Base-by-base conservation (phyloP, 2,888 invertebrate genomes). In the Isotomurus palustris region DNA sequence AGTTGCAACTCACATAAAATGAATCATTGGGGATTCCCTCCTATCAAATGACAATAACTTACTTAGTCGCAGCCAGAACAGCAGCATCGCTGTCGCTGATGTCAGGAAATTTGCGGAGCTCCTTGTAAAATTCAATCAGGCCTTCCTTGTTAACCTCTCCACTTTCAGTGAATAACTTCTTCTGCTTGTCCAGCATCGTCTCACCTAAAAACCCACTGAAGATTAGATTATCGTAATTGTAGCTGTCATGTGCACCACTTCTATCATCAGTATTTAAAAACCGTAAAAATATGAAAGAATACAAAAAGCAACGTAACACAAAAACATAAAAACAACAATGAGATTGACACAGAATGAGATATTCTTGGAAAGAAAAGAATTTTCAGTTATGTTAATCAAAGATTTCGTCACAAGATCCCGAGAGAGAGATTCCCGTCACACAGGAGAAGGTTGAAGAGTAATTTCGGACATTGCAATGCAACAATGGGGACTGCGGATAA, bases 21-120 rank as follows among this genome's bases (percentile, higher is more conserved):
- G n/a, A n/a, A 38, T 2, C 17, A 43, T 28, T 43, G 27, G 28
- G 28, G 24, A 43, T 22, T 21, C 21, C 17, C 29, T 43, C 6
- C 6, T 19, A 21, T 2, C 19, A 43, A 19, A 27, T 3, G 25
- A 5, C 25, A 25, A 22, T 32, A n/a, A 4, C 17, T 69, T 71
- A 76, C 74, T 77, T 77, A 45, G 78, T 76, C 12, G 81, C 78
- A n/a, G 80, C 78, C 60, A 81, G 72, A 61, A 76, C 73, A 35
- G 80, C 79, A 35, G 81, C 76, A 70, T 82, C 80, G 68, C 78
- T 76, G 65, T 80, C 79, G 22, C 78, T 76, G 29, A 82, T 65
- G 22, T 78, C 77, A 0, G 78, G 76, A 59, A 76, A 75, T 65
- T 76, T 77, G 32, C 77, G 76, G 17, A 80, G 74, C 65, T 78